A percentile compares a stretch with the other conserved stretches of the same genome.
These are phyloP conservation scores for Microplitis mediator DNA, from an alignment of 1,140 invertebrate genomes.

Conservation along the genomic window DNA sequence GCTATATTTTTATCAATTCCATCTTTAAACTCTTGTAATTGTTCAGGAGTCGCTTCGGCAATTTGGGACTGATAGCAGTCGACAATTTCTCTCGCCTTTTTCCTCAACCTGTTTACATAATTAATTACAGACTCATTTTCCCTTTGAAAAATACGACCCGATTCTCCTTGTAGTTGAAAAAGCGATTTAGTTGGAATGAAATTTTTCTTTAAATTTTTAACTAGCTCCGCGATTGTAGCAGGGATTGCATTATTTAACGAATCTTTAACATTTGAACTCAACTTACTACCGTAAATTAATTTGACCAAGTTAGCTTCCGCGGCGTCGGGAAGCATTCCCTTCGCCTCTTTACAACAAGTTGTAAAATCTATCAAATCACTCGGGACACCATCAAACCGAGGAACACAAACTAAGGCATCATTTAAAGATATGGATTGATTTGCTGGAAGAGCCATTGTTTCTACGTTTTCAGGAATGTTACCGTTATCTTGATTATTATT, in stretches of 20 bases:
- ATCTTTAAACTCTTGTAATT: neutral
- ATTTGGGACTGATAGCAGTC: neutral
- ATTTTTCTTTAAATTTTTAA: neutral
- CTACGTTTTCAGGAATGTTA: neutral
- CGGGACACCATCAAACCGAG: constrained; percentile 1
- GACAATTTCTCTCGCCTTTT: constrained; percentile 13
- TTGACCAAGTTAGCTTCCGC: neutral
- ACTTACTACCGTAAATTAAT: neutral
- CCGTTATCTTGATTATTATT: neutral
- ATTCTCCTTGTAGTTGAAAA: constrained; percentile 7
- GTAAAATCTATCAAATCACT: neutral
- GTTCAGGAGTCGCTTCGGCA: neutral
- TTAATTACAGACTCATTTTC: neutral
- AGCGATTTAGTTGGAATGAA: neutral
- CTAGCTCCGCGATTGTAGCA: neutral
- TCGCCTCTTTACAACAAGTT: neutral
- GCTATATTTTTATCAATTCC: neutral
- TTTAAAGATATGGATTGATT: neutral
- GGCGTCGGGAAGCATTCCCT: neutral
- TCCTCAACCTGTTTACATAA: constrained; percentile 6
- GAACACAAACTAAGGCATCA: neutral
- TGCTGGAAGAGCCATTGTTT: neutral
- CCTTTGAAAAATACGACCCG: neutral
- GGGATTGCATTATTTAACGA: neutral
- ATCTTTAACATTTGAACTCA: neutral